A percentile compares a stretch with the other conserved stretches of the same genome.
Conservation (phyloP, 2,797 vertebrate species). For the Enteromius argenteus region DNA sequence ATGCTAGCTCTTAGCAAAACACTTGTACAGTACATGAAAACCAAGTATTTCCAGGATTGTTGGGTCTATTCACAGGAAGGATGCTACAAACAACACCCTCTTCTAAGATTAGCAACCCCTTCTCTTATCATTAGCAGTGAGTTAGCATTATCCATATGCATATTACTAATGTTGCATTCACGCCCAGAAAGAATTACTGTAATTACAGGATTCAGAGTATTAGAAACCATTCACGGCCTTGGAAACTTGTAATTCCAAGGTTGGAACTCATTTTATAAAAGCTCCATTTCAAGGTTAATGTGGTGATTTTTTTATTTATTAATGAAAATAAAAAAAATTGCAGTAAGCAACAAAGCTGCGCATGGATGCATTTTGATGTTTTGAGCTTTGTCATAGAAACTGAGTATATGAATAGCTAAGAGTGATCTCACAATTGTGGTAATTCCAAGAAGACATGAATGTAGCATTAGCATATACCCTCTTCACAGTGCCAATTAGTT, state of each 20-base stretch:
- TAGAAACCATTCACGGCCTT: not conserved
- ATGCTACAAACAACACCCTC: slow-evolving; percentile 50
- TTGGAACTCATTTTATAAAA: not conserved
- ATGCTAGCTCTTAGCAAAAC: slow-evolving; percentile 70
- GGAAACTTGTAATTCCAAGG: not conserved
- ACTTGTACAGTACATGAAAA: slow-evolving; percentile 81
- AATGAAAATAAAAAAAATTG: too few relatives aligned
- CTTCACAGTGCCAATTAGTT: slow-evolving; percentile 22
- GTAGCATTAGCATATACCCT: slow-evolving; percentile 3
- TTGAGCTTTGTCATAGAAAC: not conserved
- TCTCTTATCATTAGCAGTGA: slow-evolving; percentile 24
- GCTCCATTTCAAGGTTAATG: not conserved
- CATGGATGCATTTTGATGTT: not conserved
- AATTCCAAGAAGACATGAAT: slow-evolving; percentile 7
- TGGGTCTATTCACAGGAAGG: slow-evolving; percentile 72
- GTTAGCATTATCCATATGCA: slow-evolving; percentile 12
- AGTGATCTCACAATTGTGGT: not conserved
- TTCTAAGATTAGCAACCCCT: slow-evolving; percentile 13
- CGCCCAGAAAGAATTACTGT: not conserved
- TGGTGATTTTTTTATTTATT: not conserved
- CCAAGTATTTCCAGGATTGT: slow-evolving; percentile 86
- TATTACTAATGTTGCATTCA: slow-evolving; percentile 29
- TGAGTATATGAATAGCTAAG: not conserved
- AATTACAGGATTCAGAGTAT: not conserved
- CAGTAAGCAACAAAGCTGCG: not conserved